Percentiles rank a stretch among this genome's conserved stretches.
These are phyloP conservation scores for Drosophila hawaiiensis DNA, from an alignment of 2,888 invertebrate species.

Conservation along the genomic window DNA sequence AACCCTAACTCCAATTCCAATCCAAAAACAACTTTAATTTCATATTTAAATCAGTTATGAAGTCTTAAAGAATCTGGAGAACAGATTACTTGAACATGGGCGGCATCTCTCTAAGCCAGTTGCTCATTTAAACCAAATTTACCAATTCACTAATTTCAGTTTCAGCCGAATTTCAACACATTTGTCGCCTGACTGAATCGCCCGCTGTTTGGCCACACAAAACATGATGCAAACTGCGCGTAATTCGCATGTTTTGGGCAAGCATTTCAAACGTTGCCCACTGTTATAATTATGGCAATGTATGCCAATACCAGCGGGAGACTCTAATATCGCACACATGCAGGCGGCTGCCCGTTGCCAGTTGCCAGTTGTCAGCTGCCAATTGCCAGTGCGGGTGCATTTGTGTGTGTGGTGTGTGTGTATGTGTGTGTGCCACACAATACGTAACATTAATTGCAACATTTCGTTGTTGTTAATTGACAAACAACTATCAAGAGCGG, in stretches of 20 bases:
- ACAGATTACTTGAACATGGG: neutral
- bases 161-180: slow-evolving; percentile 3
- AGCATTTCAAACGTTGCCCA: slow-evolving; percentile 44
- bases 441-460: slow-evolving; percentile 74
- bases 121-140: neutral
- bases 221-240: slow-evolving; percentile 25
- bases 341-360: slow-evolving; percentile 11
- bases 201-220: neutral
- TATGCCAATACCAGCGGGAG: slow-evolving; percentile 59
- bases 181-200: slow-evolving; percentile 43
- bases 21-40: slow-evolving; percentile 24
- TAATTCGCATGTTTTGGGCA: slow-evolving; percentile 72
- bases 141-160: neutral
- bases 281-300: slow-evolving; percentile 65
- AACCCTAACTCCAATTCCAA: neutral
- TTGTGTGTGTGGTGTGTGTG: slow-evolving; percentile 16
- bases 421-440: slow-evolving; percentile 28
- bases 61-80: neutral
- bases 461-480: slow-evolving; percentile 75
- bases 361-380: slow-evolving; percentile 1
- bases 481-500: slow-evolving; percentile 57
- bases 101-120: too few species aligned
- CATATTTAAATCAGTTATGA: neutral
- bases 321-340: slow-evolving; percentile 41
- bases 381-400: slow-evolving; percentile 8